phyloP scores from a whole-genome alignment of 1,140 invertebrate genomes.

The Batillaria attramentaria region DNA sequence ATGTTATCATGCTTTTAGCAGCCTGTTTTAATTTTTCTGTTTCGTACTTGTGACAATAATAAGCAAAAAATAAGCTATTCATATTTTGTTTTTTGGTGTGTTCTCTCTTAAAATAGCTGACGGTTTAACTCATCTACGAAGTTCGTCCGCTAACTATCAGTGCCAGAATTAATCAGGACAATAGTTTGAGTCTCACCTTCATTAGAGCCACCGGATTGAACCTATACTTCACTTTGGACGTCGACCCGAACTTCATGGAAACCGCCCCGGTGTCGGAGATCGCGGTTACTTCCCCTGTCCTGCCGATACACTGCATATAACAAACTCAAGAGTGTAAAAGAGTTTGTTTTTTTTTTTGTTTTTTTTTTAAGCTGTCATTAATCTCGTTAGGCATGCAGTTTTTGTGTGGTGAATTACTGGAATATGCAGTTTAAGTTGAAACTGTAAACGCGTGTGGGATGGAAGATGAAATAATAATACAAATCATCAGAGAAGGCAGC shows the following conservation, averaged over 20 bases:
- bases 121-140: no score
- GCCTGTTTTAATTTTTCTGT: no score
- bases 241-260: background rate
- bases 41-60: no score
- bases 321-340: background rate
- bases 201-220: conserved; percentile 17
- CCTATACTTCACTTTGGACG: background rate
- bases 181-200: background rate
- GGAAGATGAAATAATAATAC: no score
- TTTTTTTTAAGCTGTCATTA: no score
- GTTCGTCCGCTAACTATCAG: no score
- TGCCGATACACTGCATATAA: background rate
- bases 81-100: no score
- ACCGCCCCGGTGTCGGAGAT: background rate
- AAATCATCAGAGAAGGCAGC: no score
- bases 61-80: no score
- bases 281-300: background rate
- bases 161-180: no score
- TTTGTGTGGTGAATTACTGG: background rate
- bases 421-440: background rate
- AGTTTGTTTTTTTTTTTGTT: background rate
- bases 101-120: no score
- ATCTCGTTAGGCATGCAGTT: background rate
- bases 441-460: background rate
- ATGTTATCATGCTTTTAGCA: no score